Base-by-base conservation (phyloP, 2,888 invertebrate species). In the Phanerotoma sp. region DNA sequence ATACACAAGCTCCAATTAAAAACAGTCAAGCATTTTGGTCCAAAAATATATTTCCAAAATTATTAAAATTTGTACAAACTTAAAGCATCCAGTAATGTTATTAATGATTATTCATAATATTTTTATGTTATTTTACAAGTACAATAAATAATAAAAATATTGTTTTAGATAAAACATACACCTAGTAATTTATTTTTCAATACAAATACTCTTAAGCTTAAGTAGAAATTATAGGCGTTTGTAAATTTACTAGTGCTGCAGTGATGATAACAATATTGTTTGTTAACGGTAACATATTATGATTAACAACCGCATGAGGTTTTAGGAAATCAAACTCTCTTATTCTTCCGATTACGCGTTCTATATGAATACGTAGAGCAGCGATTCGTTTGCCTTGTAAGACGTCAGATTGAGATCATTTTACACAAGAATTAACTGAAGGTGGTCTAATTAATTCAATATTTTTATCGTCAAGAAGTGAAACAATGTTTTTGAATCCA, bases 331-430 rank as follows among this genome's bases (percentile, higher is more conserved):
- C 16, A 53, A 58, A 62, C 28, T 63, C 61, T 51, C 62, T 41
- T 11, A 62, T 16, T 60, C 63, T 57, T 51, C 62, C 35, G 20
- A 65, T 65, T n/a, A 65, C 53, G 18, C 62, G 50, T 56, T 66
- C 64, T 6, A 65, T 56, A 44, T 64, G 62, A 25, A 65, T 63
- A 42, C 62, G 38, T 15, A 66, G 50, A 33, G 58, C 57, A 18
- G 62, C 63, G 5, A 66, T 63, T 21, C 60, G 61, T 51, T 57
- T 65, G 4, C 54, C 56, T 42, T 48, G 25, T 13, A 57, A 28
- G 7, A 60, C 63, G 15, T 68, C 61, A 40, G 55, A 40, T 55
- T 64, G 64, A 13, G 57, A 46, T 10, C 50, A 35, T 52, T 63
- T 60, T 44, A 25, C 18, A 13, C 32, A 37, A 18, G 53, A 20